Percentiles rank a stretch among this genome's conserved stretches.
phyloP scores from a whole-genome alignment of 2,113 vertebrate species.

The Sarotherodon lohbergeri region DNA sequence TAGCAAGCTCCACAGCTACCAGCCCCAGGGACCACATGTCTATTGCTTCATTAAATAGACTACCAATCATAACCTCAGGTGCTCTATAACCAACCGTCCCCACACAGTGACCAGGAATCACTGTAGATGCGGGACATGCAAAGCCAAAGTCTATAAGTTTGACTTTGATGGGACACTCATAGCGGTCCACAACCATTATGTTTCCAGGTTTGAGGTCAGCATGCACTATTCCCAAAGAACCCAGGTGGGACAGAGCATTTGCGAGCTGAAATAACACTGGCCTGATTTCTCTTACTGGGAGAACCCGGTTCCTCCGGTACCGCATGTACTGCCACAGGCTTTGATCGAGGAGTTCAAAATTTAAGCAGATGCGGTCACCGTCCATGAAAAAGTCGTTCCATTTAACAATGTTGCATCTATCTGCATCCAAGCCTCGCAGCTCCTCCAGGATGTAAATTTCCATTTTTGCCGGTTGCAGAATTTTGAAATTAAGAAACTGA shows the following conservation, averaged over 20 bases:
- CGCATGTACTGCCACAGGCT: too few species aligned
- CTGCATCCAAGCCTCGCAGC: rapidly evolving
- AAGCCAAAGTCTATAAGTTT: not conserved
- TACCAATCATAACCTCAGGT: not conserved
- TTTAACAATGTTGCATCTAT: not conserved
- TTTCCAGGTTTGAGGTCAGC: not conserved
- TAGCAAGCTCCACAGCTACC: not conserved
- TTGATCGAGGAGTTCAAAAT: rapidly evolving
- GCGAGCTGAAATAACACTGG: not conserved
- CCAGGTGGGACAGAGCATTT: not conserved
- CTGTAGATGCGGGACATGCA: not conserved
- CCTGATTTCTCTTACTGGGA: not conserved
- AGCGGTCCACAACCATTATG: rapidly evolving
- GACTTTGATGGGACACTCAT: not conserved
- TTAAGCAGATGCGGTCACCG: not conserved
- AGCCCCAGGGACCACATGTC: not conserved
- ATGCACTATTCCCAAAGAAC: not conserved
- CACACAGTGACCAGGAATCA: rapidly evolving
- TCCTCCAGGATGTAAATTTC: rapidly evolving
- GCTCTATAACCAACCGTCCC: not conserved
- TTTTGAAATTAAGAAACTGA: too few species aligned
- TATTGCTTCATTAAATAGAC: not conserved
- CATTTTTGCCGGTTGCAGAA: not conserved
- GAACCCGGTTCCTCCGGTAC: too few species aligned
- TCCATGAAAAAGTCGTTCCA: rapidly evolving